Conservation (phyloP, 2,888 invertebrate genomes). For the Drosophila testacea region DNA sequence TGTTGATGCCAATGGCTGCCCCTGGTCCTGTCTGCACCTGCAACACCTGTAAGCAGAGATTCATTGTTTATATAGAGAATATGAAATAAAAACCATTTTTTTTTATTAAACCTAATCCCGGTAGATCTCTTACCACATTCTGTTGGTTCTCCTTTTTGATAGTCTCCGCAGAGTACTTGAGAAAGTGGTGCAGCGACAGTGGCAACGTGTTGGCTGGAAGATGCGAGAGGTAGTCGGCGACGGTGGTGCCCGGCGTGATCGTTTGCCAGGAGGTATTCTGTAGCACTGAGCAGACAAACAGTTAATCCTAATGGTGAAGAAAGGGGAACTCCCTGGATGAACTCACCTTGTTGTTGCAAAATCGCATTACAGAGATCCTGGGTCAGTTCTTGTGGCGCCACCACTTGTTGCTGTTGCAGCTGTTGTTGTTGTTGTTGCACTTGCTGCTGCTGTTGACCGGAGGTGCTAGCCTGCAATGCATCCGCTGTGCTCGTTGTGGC, state of each 20-base stretch:
- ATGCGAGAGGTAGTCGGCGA: conserved; percentile 94
- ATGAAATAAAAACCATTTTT: neutral
- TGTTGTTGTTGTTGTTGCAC: conserved; percentile 36
- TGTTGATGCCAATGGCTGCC: conserved; percentile 81
- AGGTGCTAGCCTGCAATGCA: conserved; percentile 64
- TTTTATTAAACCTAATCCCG: too few species aligned
- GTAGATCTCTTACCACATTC: conserved; percentile 83
- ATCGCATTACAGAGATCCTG: conserved; percentile 85
- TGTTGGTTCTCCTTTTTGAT: conserved; percentile 90
- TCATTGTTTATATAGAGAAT: too few species aligned
- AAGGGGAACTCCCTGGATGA: neutral
- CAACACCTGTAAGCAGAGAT: conserved; percentile 63
- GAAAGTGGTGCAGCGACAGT: conserved; percentile 92
- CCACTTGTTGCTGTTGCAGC: conserved; percentile 75
- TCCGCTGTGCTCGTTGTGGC: conserved; percentile 62
- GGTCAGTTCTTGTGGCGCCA: conserved; percentile 84
- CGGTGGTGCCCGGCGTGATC: conserved; percentile 90
- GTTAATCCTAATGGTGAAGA: neutral
- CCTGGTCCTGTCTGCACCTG: conserved; percentile 84
- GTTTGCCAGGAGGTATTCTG: conserved; percentile 85
- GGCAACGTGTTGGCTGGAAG: conserved; percentile 91
- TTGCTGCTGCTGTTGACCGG: conserved; percentile 63
- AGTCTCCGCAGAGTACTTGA: conserved; percentile 92
- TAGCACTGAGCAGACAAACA: conserved; percentile 69
- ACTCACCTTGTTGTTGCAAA: conserved; percentile 84